phyloP scores from a whole-genome alignment of 2,888 invertebrate genomes.

The Mechanitis messenoides region DNA sequence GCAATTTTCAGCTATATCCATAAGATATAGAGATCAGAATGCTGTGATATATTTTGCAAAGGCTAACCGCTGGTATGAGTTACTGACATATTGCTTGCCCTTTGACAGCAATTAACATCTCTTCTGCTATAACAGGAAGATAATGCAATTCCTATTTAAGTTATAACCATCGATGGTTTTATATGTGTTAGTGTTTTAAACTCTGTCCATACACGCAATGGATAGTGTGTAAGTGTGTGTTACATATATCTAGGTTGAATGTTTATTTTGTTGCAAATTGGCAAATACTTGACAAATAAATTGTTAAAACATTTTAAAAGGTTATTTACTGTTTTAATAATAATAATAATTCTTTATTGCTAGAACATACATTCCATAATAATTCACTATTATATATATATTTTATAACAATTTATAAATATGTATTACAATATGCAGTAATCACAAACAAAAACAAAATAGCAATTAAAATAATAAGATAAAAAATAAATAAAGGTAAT shows the following conservation, averaged over 20 bases:
- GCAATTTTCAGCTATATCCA: not conserved
- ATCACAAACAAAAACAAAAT: too few species aligned
- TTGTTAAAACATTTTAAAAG: too few species aligned
- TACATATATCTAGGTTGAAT: not conserved
- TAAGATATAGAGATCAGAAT: conserved; percentile 8
- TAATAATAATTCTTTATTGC: too few species aligned
- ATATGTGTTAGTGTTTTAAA: not conserved
- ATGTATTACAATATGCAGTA: not conserved
- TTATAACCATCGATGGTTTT: conserved; percentile 8
- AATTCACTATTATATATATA: too few species aligned
- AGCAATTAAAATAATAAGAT: too few species aligned
- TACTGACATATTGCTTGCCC: conserved; percentile 43
- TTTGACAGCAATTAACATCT: conserved; percentile 51
- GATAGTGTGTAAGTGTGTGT: not conserved
- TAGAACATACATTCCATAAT: too few species aligned
- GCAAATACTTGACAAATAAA: too few species aligned
- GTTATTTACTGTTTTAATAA: too few species aligned
- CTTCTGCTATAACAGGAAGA: conserved; percentile 30
- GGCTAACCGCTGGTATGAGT: conserved; percentile 18
- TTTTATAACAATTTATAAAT: too few species aligned
- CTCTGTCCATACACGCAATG: not conserved
- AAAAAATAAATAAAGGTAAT: too few species aligned
- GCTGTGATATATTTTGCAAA: not conserved
- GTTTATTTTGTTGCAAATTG: not conserved
- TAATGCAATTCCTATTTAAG: conserved; percentile 4